Base-by-base conservation (phyloP, 2,797 vertebrate genomes). In the Rhinatrema bivittatum region DNA sequence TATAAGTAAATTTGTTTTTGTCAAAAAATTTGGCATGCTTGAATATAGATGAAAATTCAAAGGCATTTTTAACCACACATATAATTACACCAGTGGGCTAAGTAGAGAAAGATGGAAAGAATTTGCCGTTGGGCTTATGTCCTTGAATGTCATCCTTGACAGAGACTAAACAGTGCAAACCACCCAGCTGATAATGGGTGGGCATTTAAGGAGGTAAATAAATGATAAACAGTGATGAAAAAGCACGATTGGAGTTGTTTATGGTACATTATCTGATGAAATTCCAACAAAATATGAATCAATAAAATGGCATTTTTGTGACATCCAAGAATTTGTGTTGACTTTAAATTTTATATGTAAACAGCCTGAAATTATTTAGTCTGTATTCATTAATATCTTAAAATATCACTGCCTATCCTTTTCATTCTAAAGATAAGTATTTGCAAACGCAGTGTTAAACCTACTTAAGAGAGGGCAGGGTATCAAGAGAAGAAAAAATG, bases 121-220 rank as follows among this genome's bases (percentile, higher is more conserved):
- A 50, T 39, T 51, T 47, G 51, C 67, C 72, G 34, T 6, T 0
- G 46, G 62, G 60, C 55, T 62, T 30, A 23, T 27, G 34, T 53
- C 53, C 43, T 48, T 49, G 56, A 53, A 53, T 68, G 50, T 53
- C 60, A 53, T 59, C 55, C 50, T 44, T 43, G 46, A 25, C 12
- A 50, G 67, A 78, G 72, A 82, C 73, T 68, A 72, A 83, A 78
- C 71, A 79, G 45, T 58, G 51, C 45, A 64, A 73, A 55, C 67
- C 41, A 3, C 67, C 62, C 56, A 43, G 44, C 52, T 66, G 57
- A 58, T 64, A 70, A 67, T 32, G 46, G 56, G 42, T 39, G 64
- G 64, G 56, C 66, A 63, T 56, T 60, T 47, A 57, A 62, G 41
- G 55, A 51, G 44, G 53, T 34, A 69, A 61, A 61, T 24, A 55